A percentile compares a stretch with the other conserved stretches of the same genome.
These are phyloP conservation scores for Dascillus cervinus DNA, from an alignment of 2,888 invertebrate species.

Conservation along the genomic window DNA sequence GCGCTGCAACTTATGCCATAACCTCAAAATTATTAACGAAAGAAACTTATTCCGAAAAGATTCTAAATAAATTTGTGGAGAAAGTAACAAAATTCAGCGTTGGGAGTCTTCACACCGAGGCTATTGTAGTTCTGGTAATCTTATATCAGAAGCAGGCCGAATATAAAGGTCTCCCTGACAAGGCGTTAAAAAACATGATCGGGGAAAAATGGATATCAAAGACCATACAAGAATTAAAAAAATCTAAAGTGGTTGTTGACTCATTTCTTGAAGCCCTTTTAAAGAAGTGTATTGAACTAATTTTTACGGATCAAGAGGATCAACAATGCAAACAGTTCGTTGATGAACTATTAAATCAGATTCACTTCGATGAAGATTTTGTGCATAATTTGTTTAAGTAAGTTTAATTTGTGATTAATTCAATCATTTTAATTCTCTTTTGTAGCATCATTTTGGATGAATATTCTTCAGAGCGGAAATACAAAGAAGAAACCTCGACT, in stretches of 20 bases:
- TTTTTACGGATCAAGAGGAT: conserved; percentile 46
- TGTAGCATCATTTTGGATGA: conserved; percentile 31
- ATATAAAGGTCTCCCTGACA: conserved; percentile 45
- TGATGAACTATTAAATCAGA: conserved; percentile 49
- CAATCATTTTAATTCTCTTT: conserved; percentile 9
- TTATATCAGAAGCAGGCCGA: conserved; percentile 52
- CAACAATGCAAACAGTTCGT: conserved; percentile 48
- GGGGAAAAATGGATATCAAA: conserved; percentile 43
- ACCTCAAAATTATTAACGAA: conserved; percentile 61
- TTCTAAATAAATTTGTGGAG: conserved; percentile 54
- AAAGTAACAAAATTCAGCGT: conserved; percentile 48
- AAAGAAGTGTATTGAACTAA: conserved; percentile 44
- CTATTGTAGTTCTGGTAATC: conserved; percentile 57
- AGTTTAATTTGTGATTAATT: conserved; percentile 27
- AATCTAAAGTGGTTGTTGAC: conserved; percentile 48
- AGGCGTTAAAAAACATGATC: conserved; percentile 46
- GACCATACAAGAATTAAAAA: conserved; percentile 48
- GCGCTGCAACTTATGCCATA: conserved; percentile 67
- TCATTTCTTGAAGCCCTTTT: conserved; percentile 53
- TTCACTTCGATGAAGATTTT: conserved; percentile 51
- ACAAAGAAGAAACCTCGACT: conserved; percentile 19
- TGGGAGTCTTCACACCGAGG: conserved; percentile 52
- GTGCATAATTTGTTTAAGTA: conserved; percentile 53
- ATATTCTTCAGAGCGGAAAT: conserved; percentile 18
- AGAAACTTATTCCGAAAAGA: conserved; percentile 48